These are phyloP conservation scores for Eptesicus fuscus DNA, from an alignment of 2,113 vertebrate genomes.

Conservation along the genomic window DNA sequence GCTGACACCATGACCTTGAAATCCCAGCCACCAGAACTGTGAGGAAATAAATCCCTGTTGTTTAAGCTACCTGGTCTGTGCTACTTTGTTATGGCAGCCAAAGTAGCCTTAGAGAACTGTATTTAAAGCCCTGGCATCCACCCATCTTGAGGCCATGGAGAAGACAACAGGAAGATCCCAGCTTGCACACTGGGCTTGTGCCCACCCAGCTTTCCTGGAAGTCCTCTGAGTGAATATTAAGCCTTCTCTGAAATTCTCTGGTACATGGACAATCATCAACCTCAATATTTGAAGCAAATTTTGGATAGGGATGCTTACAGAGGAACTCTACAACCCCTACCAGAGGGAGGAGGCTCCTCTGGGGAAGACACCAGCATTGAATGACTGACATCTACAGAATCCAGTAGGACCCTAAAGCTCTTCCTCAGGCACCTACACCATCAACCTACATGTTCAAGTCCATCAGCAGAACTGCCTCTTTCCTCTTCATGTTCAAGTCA, in stretches of 20 bases:
- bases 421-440: background rate
- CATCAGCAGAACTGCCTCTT: background rate
- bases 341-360: background rate
- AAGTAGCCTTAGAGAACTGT: background rate
- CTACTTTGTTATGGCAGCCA: background rate
- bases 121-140: background rate
- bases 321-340: background rate
- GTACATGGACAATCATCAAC: background rate
- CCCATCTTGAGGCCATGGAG: background rate
- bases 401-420: fast-evolving
- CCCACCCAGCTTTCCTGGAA: background rate
- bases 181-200: background rate
- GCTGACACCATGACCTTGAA: background rate
- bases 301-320: background rate
- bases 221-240: background rate
- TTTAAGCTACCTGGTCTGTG: background rate
- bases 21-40: background rate
- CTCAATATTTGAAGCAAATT: background rate
- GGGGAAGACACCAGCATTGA: background rate
- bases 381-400: background rate
- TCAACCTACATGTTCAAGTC: background rate
- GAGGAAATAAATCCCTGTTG: background rate
- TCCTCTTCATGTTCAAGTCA: background rate
- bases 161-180: background rate
- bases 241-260: background rate